These are phyloP conservation scores for Promerops cafer DNA, from an alignment of 2,113 vertebrate species.

Conservation along the genomic window DNA sequence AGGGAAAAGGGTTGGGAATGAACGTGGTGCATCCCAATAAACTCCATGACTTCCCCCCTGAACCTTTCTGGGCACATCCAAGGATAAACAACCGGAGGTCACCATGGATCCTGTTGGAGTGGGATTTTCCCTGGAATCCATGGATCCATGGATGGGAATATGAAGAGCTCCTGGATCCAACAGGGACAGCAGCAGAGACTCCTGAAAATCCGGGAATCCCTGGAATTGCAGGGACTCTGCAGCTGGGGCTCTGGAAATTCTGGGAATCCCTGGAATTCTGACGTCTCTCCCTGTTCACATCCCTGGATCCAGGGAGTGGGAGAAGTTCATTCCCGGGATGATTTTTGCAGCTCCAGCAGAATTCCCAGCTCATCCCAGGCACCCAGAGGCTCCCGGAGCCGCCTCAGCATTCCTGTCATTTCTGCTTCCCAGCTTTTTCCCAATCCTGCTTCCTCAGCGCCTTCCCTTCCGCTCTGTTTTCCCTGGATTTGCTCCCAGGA, in stretches of 20 bases:
- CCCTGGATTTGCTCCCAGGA: neutral
- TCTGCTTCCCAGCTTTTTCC: neutral
- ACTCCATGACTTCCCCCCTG: neutral
- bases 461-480: neutral
- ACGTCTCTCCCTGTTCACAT: neutral
- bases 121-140: neutral
- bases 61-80: neutral
- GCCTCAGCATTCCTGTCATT: conserved; percentile 18
- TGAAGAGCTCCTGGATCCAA: neutral
- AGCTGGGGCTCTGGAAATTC: neutral
- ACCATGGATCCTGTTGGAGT: neutral
- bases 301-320: neutral
- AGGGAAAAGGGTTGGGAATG: neutral
- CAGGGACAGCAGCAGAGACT: neutral
- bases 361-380: neutral
- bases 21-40: neutral
- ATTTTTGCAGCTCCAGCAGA: neutral
- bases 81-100: neutral
- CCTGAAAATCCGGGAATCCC: too few relatives aligned
- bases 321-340: neutral
- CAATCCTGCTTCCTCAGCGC: neutral
- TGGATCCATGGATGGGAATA: neutral
- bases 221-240: neutral
- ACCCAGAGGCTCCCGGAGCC: neutral
- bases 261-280: neutral